Base-by-base conservation (phyloP, 2,888 invertebrate genomes). In the Pristionchus fissidentatus region DNA sequence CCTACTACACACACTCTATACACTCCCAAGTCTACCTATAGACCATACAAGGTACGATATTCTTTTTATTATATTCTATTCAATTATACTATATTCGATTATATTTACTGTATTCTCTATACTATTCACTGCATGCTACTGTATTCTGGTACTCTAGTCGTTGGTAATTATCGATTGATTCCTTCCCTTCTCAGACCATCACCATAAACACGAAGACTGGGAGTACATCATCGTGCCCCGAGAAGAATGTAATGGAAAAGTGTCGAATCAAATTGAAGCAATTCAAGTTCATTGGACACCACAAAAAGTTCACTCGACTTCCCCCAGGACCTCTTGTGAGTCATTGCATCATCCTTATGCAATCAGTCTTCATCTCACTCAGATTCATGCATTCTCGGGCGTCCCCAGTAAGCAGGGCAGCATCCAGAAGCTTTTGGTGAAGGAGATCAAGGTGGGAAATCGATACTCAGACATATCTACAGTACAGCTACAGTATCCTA, bases 381-480 rank as follows among this genome's bases (percentile, higher is more conserved):
- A 62, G 62, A n/a, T 35, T 10, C 62, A 62, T 35, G 13, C 32
- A 8, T 62, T 19, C 62, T 32, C 62, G 7, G 13, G 19, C 32
- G 62, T 62, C 13, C 32, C 62, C 22, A 32, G 62, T n/a, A 62
- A 62, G 32, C 32, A 62, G 10, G 15, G 15, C 15, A 0, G 13
- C 1, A 19, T 62, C 1, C 62, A 32, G 32, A 62, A 35, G 62
- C 32, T 62, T n/a, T 19, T 62, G 32, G 13, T 35, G 7, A 62
- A 62, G 13, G 62, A 62, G 32, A 62, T 62, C 62, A 62, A 32
- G 32, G 62, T 62, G n/a, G n/a, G n/a, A n/a, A n/a, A n/a, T n/a
- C n/a, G n/a, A n/a, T n/a, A n/a, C n/a, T n/a, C n/a, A 15, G 5
- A 3, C 57, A 3, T n/a, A 26, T 57, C 57, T 29, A n/a, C 62